Percentiles rank a stretch among this genome's conserved stretches.
Conservation (phyloP, 2,113 vertebrate species). For the Axis porcinus region DNA sequence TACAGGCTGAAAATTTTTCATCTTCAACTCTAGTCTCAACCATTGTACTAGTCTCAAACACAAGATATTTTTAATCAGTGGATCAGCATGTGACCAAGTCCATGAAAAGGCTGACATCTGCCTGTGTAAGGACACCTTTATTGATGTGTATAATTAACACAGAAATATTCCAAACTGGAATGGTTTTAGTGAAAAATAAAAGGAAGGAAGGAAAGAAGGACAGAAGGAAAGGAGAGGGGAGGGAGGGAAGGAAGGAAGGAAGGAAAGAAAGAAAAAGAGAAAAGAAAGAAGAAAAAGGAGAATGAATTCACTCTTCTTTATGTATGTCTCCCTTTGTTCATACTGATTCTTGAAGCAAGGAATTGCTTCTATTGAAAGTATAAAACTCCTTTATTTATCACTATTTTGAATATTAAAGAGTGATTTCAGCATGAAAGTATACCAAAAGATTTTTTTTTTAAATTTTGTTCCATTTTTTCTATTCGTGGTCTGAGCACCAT, state of each 20-base stretch:
- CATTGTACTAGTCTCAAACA: background rate
- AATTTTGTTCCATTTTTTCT: background rate
- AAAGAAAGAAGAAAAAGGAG: background rate
- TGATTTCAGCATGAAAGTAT: background rate
- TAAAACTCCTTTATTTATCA: background rate
- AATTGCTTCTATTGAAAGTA: background rate
- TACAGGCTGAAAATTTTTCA: background rate
- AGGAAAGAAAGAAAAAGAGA: background rate
- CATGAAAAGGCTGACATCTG: background rate
- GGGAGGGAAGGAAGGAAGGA: accelerated
- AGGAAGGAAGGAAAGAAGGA: background rate
- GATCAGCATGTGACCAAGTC: background rate
- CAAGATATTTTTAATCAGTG: background rate
- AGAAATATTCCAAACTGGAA: background rate
- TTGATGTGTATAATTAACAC: background rate
- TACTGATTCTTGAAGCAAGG: background rate
- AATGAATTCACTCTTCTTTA: background rate
- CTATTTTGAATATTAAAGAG: background rate
- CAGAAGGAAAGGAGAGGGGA: background rate
- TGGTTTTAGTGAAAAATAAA: background rate
- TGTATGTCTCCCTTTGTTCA: background rate
- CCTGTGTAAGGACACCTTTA: background rate
- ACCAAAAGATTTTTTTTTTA: background rate
- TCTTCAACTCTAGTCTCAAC: background rate
- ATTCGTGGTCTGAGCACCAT: background rate